Percentiles rank a stretch among this genome's conserved stretches.
phyloP scores from a whole-genome alignment of 2,113 vertebrate genomes.

The Mesocricetus auratus region DNA sequence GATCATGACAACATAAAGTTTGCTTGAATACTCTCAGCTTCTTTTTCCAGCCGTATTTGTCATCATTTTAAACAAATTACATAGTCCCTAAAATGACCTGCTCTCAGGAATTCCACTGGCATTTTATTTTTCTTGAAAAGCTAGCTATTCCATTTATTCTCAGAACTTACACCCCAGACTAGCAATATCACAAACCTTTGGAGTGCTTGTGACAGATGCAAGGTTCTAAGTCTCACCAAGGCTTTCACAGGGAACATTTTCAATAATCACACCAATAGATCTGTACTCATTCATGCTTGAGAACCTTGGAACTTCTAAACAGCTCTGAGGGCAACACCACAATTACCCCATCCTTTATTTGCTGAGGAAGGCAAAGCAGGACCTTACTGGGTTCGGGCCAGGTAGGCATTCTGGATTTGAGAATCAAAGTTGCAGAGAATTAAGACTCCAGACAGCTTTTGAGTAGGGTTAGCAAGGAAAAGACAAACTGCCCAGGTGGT shows the following conservation, averaged over 20 bases:
- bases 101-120: background rate
- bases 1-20: background rate
- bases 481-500: background rate
- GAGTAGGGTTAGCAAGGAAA: background rate
- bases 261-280: background rate
- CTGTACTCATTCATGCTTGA: background rate
- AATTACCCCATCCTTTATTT: background rate
- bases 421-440: background rate
- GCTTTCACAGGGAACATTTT: background rate
- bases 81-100: background rate
- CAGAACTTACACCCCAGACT: background rate
- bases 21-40: background rate
- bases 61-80: background rate
- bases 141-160: background rate
- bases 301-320: background rate
- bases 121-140: background rate
- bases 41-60: background rate
- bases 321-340: background rate
- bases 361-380: background rate
- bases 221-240: background rate
- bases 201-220: background rate
- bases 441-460: background rate
- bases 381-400: background rate
- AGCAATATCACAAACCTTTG: conserved; percentile 5
- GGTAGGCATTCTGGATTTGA: background rate